Percentiles rank a stretch among this genome's conserved stretches.
Evolutionary conservation across 2,888 invertebrate genomes (phyloP).

Genomic region (Apoda limacodes): DNA sequence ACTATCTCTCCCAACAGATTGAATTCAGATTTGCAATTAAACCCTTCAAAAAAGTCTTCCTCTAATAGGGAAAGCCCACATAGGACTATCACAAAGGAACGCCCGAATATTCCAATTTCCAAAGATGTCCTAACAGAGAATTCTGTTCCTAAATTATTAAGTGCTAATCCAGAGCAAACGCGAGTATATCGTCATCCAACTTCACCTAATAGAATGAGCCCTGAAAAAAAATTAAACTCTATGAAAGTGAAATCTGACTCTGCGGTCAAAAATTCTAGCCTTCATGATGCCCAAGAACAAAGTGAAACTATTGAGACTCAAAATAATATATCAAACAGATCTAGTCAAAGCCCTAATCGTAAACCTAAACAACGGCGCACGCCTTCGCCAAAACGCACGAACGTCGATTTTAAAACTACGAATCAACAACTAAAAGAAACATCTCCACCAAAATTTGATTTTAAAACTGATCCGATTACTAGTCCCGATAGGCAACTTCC

Average conservation of each 20-base stretch:
- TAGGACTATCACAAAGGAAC: too few relatives aligned
- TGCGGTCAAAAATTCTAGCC: too few relatives aligned
- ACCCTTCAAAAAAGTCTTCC: too few relatives aligned
- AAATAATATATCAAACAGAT: conserved; percentile 35
- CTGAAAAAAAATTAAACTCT: too few relatives aligned
- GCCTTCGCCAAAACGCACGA: conserved; percentile 3
- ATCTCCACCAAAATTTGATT: conserved; percentile 6
- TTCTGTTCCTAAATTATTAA: conserved; percentile 20
- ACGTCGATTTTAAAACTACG: conserved; percentile 6
- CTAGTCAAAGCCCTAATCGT: conserved; percentile 28
- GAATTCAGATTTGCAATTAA: too few relatives aligned
- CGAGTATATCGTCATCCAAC: conserved; percentile 18
- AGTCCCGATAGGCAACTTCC: conserved; percentile 9
- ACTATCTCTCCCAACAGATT: conserved; percentile 19
- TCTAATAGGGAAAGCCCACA: too few relatives aligned
- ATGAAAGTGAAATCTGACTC: too few relatives aligned
- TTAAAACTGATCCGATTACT: neutral
- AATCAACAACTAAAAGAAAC: conserved; percentile 7
- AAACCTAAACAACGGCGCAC: too few relatives aligned
- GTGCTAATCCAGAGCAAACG: conserved; percentile 26
- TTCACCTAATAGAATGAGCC: conserved; percentile 16
- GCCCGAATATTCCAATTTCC: too few relatives aligned
- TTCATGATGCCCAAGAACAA: conserved; percentile 20
- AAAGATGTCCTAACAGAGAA: conserved; percentile 13
- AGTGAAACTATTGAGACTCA: too few relatives aligned